Base-by-base conservation (phyloP, 1,140 invertebrate genomes). In the Drosophila yakuba region DNA sequence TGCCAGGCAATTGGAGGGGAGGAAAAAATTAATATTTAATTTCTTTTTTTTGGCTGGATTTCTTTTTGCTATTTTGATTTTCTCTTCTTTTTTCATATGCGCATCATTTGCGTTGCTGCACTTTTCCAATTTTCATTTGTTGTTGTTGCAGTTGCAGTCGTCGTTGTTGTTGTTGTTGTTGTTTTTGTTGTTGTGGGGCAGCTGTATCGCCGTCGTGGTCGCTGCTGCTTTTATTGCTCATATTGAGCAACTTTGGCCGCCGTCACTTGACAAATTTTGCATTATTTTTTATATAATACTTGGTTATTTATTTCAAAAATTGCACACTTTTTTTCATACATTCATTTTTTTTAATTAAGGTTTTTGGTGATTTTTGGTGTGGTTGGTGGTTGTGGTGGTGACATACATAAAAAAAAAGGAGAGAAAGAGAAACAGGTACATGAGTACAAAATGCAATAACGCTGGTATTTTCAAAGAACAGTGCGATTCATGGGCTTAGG, bases 1-100 rank as follows among this genome's bases (percentile, higher is more conserved):
- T 80, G 77, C 77, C 64, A 69, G 73, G 59, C 67, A 84, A 80
- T 60, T 76, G 54, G 77, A 82, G 79, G 75, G 56, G 48, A 63
- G 44, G 51, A 77, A 73, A 84, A 71, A 75, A 59, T 51, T 35
- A 58, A 62, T 57, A 41, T 25, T 66, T 36, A 36, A 51, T 63
- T 63, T 56, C 4, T 39, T 39, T 14, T 41, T 56, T 60, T 63
- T 78, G 48, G 59, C 66, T 64, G 57, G 58, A 66, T 61, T 82
- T 76, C 38, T 39, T 38, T 28, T 54, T 43, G 28, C 39, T 74
- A 64, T 45, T 67, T 80, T 47, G 38, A 56, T 73, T 50, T 72
- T 47, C 57, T 44, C 32, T 32, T 20, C 20, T 32, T 32, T 32
- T 8, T 57, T 76, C 14, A 51, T 57, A 32, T 47, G 23, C 39